Base-by-base conservation (phyloP, 2,888 invertebrate species). In the Campoplex nolae region DNA sequence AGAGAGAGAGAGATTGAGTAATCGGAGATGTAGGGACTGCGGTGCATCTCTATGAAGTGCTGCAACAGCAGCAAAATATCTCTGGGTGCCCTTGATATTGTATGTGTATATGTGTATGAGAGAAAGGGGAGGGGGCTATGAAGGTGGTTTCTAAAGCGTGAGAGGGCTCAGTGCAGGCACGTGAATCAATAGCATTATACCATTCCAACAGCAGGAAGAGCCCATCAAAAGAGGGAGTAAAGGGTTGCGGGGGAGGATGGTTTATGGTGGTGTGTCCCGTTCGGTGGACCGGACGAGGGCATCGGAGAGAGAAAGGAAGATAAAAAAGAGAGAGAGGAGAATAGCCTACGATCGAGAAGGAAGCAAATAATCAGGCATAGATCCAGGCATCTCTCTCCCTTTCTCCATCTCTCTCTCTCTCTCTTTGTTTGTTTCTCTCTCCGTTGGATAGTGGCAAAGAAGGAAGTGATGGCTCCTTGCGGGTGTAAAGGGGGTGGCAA, bases 111-210 rank as follows among this genome's bases (percentile, higher is more conserved):
- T 13, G 68, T 76, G 18, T 51, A 32, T 62, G 32, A n/a, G 65
- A 54, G 18, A 9, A n/a, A 28, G 35, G 16, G 28, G 23, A 18
- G 45, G 23, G 28, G 28, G 18, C 32, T 38, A n/a, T n/a, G 42
- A 68, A n/a, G 85, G 85, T 85, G 85, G 87, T 80, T 89, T 88
- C 88, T 86, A 85, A 88, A 62, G 88, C 88, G 56, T 68, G 82
- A 82, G 88, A 88, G 88, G 87, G 90, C 86, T 92, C 92, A 91
- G 93, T 92, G 92, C 91, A 93, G 92, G 93, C 92, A 93, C 93
- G 94, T 94, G 94, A 94, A 94, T 94, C 94, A 94, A 94, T 94
- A 94, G 94, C 94, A 94, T 94, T 94, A 94, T 94, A 93, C 93
- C 94, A 93, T 94, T 94, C 94, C 93, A 93, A 65, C n/a, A 81